Percentiles rank a stretch among this genome's conserved stretches.
Conservation (phyloP, 2,888 invertebrate species). For the Troglohyphantes excavatus region DNA sequence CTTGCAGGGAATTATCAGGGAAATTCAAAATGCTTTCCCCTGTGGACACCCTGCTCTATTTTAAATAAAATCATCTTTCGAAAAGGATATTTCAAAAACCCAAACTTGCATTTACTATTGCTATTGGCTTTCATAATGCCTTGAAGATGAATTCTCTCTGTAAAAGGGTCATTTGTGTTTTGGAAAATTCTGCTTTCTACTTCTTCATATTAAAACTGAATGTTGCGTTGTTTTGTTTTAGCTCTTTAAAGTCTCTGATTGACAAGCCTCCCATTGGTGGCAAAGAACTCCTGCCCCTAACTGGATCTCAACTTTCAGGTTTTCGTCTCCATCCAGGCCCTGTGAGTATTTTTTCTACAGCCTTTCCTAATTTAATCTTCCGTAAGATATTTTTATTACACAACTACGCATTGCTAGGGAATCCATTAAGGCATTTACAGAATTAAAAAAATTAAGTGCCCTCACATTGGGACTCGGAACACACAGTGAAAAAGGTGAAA, state of each 20-base stretch:
- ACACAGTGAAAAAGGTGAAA: too few species aligned
- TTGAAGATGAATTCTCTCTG: too few species aligned
- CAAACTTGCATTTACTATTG: too few species aligned
- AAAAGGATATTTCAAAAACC: too few species aligned
- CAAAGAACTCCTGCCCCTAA: slow-evolving; percentile 92
- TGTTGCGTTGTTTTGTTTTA: slow-evolving; percentile 51
- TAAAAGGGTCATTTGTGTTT: background rate
- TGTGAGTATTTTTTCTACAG: slow-evolving; percentile 84
- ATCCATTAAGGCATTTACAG: too few species aligned
- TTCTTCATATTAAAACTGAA: background rate
- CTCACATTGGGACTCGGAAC: too few species aligned
- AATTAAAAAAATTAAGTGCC: too few species aligned
- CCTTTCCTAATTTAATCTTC: background rate
- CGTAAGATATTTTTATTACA: slow-evolving; percentile 8
- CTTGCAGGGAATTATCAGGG: too few species aligned
- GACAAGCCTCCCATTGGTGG: slow-evolving; percentile 95
- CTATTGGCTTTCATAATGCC: too few species aligned
- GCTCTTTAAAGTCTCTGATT: slow-evolving; percentile 85
- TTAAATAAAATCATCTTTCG: too few species aligned
- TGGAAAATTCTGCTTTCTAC: background rate
- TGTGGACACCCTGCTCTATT: too few species aligned
- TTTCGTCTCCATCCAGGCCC: slow-evolving; percentile 98
- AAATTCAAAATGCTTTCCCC: too few species aligned
- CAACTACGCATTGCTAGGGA: background rate
- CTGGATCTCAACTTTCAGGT: slow-evolving; percentile 93